Percentiles rank a stretch among this genome's conserved stretches.
phyloP scores from a whole-genome alignment of 2,888 invertebrate genomes.

The Rhingia campestris region DNA sequence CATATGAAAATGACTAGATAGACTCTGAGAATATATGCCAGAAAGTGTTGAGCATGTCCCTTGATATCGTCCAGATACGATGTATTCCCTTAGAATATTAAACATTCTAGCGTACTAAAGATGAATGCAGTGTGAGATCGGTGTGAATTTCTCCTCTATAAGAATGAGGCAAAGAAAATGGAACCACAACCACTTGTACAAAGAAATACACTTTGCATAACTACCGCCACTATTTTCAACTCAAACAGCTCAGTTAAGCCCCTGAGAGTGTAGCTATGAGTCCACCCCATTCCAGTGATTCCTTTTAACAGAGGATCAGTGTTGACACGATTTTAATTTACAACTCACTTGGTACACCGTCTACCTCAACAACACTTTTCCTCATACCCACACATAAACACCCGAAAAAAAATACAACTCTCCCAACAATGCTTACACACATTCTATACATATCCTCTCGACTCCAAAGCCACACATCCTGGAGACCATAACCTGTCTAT shows the following conservation, averaged over 20 bases:
- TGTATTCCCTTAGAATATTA: too few relatives aligned
- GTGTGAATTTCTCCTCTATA: too few relatives aligned
- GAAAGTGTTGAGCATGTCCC: too few relatives aligned
- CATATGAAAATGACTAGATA: too few relatives aligned
- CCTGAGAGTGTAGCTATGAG: constrained; percentile 12
- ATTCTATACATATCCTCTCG: constrained; percentile 54
- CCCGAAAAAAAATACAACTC: neutral
- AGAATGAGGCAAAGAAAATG: too few relatives aligned
- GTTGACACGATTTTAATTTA: constrained; percentile 57
- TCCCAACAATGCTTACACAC: constrained; percentile 52
- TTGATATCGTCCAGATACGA: too few relatives aligned
- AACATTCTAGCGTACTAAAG: too few relatives aligned
- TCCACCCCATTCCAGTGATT: constrained; percentile 33
- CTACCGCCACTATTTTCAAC: neutral
- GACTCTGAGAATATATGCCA: too few relatives aligned
- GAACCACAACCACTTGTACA: neutral
- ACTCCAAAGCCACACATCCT: constrained; percentile 5
- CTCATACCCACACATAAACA: constrained; percentile 36
- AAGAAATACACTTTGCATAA: neutral
- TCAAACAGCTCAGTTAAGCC: constrained; percentile 29
- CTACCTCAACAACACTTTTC: constrained; percentile 45
- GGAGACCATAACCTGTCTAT: constrained; percentile 67
- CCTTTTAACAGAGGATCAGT: constrained; percentile 59
- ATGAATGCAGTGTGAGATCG: too few relatives aligned
- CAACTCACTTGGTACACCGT: constrained; percentile 9